phyloP scores from a whole-genome alignment of 2,113 vertebrate genomes.

The Oreochromis niloticus region DNA sequence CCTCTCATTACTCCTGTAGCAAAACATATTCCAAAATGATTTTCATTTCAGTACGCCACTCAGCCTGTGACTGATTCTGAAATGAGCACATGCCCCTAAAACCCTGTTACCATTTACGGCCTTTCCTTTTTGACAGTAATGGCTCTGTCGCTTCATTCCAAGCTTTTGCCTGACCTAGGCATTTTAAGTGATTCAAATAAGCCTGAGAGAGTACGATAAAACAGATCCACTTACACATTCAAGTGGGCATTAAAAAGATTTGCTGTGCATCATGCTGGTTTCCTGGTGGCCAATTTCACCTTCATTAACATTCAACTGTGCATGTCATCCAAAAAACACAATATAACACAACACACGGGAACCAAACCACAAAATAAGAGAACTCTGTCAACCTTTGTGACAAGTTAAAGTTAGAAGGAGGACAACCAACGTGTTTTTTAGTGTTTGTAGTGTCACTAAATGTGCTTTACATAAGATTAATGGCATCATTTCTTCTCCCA shows the following conservation, averaged over 20 bases:
- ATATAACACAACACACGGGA: not conserved
- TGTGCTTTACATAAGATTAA: conserved; percentile 36
- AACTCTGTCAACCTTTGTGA: not conserved
- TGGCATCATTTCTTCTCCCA: conserved; percentile 20
- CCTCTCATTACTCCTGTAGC: conserved; percentile 33
- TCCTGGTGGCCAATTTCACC: conserved; percentile 24
- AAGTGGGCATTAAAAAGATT: conserved; percentile 49
- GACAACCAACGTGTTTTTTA: conserved; percentile 12
- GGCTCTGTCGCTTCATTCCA: conserved; percentile 48
- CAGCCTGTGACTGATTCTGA: conserved; percentile 58
- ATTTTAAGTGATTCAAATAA: conserved; percentile 56
- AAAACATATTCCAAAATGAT: conserved; percentile 60
- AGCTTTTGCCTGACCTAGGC: conserved; percentile 1
- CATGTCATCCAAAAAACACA: conserved; percentile 12
- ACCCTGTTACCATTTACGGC: conserved; percentile 34
- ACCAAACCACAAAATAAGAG: conserved; percentile 13
- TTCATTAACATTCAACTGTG: conserved; percentile 33
- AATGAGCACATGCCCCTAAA: conserved; percentile 46
- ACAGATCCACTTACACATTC: conserved; percentile 31
- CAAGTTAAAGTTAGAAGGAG: conserved; percentile 15
- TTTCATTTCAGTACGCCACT: conserved; percentile 42
- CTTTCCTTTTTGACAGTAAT: conserved; percentile 60
- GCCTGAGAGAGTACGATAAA: conserved; percentile 17
- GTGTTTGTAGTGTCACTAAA: conserved; percentile 40
- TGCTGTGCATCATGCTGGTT: conserved; percentile 30